Evolutionary conservation across 2,113 vertebrate species (phyloP).

Genomic region (Ia io): DNA sequence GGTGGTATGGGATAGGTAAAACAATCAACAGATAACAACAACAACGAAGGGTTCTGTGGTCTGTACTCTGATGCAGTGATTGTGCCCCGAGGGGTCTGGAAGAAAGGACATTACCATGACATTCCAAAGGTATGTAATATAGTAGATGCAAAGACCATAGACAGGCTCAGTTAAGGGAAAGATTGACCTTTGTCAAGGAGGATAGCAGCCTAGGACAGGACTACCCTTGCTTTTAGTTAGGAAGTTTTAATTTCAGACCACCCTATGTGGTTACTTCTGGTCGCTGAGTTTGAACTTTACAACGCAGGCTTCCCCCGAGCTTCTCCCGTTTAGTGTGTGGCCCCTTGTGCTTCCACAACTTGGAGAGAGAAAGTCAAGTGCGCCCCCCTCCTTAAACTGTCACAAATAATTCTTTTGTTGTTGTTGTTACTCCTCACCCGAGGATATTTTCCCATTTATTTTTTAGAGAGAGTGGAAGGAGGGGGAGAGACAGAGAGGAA

Average conservation of each 20-base stretch:
- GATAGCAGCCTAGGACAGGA: not conserved
- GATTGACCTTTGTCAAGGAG: not conserved
- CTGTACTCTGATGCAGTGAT: not conserved
- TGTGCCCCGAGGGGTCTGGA: not conserved
- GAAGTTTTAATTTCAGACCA: not conserved
- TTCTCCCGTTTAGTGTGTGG: not conserved
- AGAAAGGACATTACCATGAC: not conserved
- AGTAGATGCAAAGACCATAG: not conserved
- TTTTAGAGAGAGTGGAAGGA: no score
- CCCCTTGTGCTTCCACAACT: not conserved
- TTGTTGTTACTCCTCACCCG: no score
- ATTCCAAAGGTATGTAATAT: not conserved
- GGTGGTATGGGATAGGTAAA: not conserved
- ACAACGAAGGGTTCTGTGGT: not conserved
- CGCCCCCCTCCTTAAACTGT: no score
- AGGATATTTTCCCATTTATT: no score
- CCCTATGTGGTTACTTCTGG: not conserved
- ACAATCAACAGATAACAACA: not conserved
- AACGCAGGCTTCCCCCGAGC: not conserved
- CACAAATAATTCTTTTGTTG: no score
- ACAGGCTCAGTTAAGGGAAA: not conserved
- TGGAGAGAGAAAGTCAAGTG: not conserved
- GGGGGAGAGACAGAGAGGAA: no score
- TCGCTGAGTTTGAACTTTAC: not conserved
- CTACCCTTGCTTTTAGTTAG: not conserved